These are phyloP conservation scores for Bathynomus jamesi DNA, from an alignment of 1,140 invertebrate genomes.

Conservation along the genomic window DNA sequence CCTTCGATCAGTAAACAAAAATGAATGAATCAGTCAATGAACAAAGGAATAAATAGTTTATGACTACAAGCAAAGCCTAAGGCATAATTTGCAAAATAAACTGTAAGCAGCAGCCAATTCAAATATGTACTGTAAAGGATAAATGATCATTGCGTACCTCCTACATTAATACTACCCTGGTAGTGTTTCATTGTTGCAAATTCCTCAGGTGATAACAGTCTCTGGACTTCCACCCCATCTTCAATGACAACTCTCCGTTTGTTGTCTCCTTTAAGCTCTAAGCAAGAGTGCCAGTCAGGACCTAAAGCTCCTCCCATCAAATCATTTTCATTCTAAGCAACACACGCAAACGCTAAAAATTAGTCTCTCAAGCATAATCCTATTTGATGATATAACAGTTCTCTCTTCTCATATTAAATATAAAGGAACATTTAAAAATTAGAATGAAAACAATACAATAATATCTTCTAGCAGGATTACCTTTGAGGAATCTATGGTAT, in stretches of 20 bases:
- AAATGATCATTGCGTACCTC: not conserved
- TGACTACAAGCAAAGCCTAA: no score
- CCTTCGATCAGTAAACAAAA: no score
- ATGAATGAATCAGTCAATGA: no score
- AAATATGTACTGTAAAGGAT: no score
- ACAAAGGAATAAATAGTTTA: no score
- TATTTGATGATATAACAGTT: no score
- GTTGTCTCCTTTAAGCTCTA: slow-evolving; percentile 53
- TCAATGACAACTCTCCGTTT: slow-evolving; percentile 49
- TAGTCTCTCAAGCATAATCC: no score
- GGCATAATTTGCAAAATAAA: no score
- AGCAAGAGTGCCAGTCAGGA: slow-evolving; percentile 81
- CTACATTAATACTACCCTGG: not conserved
- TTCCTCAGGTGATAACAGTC: slow-evolving; percentile 41
- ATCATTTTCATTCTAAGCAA: not conserved
- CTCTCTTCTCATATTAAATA: not conserved
- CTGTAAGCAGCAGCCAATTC: no score
- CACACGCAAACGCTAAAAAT: not conserved
- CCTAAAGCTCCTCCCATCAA: slow-evolving; percentile 68
- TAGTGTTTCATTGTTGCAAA: slow-evolving; percentile 39
- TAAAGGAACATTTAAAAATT: no score
- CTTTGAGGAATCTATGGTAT: slow-evolving; percentile 39
- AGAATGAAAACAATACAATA: not conserved
- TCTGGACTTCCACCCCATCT: slow-evolving; percentile 54
- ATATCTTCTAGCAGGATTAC: not conserved